phyloP scores from a whole-genome alignment of 2,113 vertebrate genomes.

The Tetraodon nigroviridis region DNA sequence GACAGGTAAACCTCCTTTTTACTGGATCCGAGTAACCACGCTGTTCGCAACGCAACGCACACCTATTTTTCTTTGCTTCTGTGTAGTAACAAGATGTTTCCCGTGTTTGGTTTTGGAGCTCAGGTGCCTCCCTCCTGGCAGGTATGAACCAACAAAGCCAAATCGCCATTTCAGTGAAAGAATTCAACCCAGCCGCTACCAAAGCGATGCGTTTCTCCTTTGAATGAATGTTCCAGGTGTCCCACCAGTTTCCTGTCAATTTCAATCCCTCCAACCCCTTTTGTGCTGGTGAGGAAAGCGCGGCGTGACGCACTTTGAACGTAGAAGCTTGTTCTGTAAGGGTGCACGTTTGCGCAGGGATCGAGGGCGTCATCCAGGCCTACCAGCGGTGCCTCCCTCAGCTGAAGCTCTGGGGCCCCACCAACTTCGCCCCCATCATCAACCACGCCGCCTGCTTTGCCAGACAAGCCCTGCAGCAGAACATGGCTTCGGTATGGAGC shows the following conservation, averaged over 20 bases:
- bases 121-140: conserved; percentile 85
- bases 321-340: not conserved
- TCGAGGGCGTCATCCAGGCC: conserved; percentile 84
- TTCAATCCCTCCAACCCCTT: conserved; percentile 85
- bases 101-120: conserved; percentile 95
- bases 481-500: conserved; percentile 82
- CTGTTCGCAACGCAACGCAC: not conserved
- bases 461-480: conserved; percentile 78
- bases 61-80: not conserved
- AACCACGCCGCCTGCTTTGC: conserved; percentile 84
- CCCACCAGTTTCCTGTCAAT: conserved; percentile 89
- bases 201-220: not conserved
- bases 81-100: conserved; percentile 92
- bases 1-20: conserved; percentile 75
- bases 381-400: conserved; percentile 86
- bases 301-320: not conserved
- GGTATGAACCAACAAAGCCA: conserved; percentile 60
- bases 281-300: conserved; percentile 79
- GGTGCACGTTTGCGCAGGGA: conserved; percentile 66
- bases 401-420: conserved; percentile 87
- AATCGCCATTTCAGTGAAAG: not conserved
- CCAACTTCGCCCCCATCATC: conserved; percentile 91
- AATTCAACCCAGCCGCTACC: not conserved
- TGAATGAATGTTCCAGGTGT: conserved; percentile 75
- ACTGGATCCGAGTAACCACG: no score